These are phyloP conservation scores for Aythya baeri DNA, from an alignment of 2,113 vertebrate genomes.

Conservation along the genomic window DNA sequence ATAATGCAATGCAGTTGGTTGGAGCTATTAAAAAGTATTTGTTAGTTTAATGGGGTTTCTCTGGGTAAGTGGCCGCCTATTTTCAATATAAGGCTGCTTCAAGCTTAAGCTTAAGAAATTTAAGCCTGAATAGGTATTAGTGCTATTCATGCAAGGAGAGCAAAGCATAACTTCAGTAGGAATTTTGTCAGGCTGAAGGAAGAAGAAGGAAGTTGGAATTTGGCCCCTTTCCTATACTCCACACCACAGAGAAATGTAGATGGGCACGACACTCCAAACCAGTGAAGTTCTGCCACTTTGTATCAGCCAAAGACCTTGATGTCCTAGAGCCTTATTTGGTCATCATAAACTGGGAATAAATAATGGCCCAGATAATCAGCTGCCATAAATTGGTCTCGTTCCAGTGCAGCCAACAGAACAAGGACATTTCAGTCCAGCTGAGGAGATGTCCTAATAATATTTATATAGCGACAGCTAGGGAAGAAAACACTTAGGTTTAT, in stretches of 20 bases:
- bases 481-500: neutral
- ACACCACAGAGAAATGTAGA: rapidly evolving
- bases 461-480: rapidly evolving
- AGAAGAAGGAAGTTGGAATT: neutral
- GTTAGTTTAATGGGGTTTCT: neutral
- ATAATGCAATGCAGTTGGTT: rapidly evolving
- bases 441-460: neutral
- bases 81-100: neutral
- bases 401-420: neutral
- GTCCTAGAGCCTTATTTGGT: neutral
- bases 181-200: neutral
- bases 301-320: neutral
- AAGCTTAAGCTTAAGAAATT: neutral
- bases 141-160: neutral
- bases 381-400: rapidly evolving
- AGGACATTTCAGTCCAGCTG: neutral
- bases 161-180: neutral
- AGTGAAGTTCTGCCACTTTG: rapidly evolving
- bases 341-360: neutral
- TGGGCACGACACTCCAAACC: rapidly evolving
- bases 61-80: neutral
- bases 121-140: neutral
- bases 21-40: neutral
- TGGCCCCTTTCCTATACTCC: neutral
- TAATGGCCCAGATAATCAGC: neutral